phyloP scores from a whole-genome alignment of 2,888 invertebrate species.

The Cosmorhoe ocellata region DNA sequence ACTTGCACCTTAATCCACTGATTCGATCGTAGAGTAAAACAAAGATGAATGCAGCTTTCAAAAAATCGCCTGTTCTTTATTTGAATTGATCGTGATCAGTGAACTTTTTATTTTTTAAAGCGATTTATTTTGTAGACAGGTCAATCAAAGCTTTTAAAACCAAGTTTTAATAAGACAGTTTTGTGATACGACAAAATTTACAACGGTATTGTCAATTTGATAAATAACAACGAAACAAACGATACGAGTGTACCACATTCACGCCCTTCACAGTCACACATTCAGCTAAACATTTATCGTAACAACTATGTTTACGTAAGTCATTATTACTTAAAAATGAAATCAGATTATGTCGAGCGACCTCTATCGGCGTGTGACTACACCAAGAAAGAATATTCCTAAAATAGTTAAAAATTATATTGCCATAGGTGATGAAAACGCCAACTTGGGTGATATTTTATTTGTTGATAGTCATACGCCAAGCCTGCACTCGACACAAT shows the following conservation, averaged over 20 bases:
- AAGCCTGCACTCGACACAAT: slow-evolving; percentile 64
- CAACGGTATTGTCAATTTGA: slow-evolving; percentile 52
- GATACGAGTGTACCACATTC: slow-evolving; percentile 72
- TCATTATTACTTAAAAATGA: slow-evolving; percentile 73
- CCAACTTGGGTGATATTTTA: neutral
- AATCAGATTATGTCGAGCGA: slow-evolving; percentile 65
- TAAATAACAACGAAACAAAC: slow-evolving; percentile 57
- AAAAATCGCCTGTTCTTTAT: too few species aligned
- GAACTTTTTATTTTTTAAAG: too few species aligned
- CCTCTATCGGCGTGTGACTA: slow-evolving; percentile 70
- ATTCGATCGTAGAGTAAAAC: too few species aligned
- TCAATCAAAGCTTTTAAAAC: neutral
- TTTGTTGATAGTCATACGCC: slow-evolving; percentile 67
- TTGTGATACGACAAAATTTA: slow-evolving; percentile 13
- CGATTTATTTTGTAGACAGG: too few species aligned
- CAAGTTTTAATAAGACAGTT: slow-evolving; percentile 1
- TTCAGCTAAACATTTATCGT: slow-evolving; percentile 81
- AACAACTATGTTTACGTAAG: slow-evolving; percentile 73
- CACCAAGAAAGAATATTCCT: slow-evolving; percentile 30
- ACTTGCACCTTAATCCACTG: too few species aligned
- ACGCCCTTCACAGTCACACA: slow-evolving; percentile 75
- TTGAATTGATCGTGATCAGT: too few species aligned
- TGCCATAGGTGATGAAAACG: neutral
- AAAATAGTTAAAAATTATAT: slow-evolving; percentile 7
- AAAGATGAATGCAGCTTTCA: too few species aligned